phyloP scores from a whole-genome alignment of 2,888 invertebrate species.

The Drosophila greeni region DNA sequence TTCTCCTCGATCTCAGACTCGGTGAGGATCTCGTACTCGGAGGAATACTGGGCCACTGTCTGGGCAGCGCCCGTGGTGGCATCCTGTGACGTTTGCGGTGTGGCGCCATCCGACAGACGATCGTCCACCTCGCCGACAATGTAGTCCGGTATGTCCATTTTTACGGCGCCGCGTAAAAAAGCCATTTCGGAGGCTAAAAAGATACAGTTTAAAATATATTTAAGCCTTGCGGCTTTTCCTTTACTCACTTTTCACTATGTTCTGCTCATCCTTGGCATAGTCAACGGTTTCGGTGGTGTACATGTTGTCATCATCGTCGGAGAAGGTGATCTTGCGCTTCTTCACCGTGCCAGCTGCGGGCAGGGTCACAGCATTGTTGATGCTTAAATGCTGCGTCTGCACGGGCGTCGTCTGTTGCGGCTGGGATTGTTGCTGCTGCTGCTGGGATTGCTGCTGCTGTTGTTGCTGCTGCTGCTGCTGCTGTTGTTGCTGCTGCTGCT shows the following conservation, averaged over 20 bases:
- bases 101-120: conserved; percentile 72
- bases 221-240: fast-evolving
- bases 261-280: conserved; percentile 76
- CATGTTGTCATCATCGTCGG: conserved; percentile 78
- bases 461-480: conserved; percentile 51
- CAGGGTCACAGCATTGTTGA: conserved; percentile 67
- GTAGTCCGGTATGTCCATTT: conserved; percentile 82
- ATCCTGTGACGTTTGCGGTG: conserved; percentile 76
- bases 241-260: conserved; percentile 75
- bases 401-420: conserved; percentile 50
- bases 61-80: conserved; percentile 69
- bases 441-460: conserved; percentile 34
- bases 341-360: conserved; percentile 64
- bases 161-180: conserved; percentile 79
- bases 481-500: conserved; percentile 51
- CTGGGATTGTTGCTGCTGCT: conserved; percentile 45
- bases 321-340: conserved; percentile 78
- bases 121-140: conserved; percentile 79
- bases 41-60: conserved; percentile 77
- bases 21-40: conserved; percentile 78
- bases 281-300: conserved; percentile 78
- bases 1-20: conserved; percentile 79
- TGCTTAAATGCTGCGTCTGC: conserved; percentile 63
- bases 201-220: too few relatives aligned
- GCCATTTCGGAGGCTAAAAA: conserved; percentile 77